Percentiles rank a stretch among this genome's conserved stretches.
Conservation (phyloP, 1,140 invertebrate genomes). For the Lucilia sericata region DNA sequence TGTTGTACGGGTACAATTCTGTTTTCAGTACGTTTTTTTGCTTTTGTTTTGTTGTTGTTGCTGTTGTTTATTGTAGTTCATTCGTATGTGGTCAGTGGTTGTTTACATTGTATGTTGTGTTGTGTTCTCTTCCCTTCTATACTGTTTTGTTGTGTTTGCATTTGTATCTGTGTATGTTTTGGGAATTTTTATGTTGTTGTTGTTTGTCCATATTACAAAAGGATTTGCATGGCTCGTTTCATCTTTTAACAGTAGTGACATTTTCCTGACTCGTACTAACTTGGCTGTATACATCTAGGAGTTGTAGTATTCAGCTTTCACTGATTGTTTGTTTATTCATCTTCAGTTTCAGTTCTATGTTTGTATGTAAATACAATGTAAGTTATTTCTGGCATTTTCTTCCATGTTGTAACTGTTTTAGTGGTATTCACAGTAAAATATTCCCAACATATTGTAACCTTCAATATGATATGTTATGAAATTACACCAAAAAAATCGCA, state of each 20-base stretch:
- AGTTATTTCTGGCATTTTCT: background rate
- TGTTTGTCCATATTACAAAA: conserved; percentile 45
- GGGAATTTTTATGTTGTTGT: conserved; percentile 6
- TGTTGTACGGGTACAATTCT: background rate
- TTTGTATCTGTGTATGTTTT: conserved; percentile 22
- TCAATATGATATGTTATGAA: background rate
- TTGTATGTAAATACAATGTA: too few relatives aligned
- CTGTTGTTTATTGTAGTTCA: conserved; percentile 1
- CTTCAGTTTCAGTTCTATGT: background rate
- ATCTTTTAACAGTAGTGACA: conserved; percentile 43
- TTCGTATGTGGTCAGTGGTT: conserved; percentile 41
- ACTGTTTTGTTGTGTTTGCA: background rate
- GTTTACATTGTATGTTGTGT: conserved; percentile 37
- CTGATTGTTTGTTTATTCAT: conserved; percentile 20
- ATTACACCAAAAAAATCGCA: background rate
- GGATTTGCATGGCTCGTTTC: conserved; percentile 47
- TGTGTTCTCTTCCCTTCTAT: background rate
- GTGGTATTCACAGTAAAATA: background rate
- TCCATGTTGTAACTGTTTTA: background rate
- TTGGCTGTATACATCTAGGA: background rate
- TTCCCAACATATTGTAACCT: background rate
- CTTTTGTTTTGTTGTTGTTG: too few relatives aligned
- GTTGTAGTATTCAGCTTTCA: background rate
- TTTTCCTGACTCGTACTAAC: conserved; percentile 38
- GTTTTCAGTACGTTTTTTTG: background rate